Base-by-base conservation (phyloP, 2,888 invertebrate genomes). In the Melanchra persicariae region DNA sequence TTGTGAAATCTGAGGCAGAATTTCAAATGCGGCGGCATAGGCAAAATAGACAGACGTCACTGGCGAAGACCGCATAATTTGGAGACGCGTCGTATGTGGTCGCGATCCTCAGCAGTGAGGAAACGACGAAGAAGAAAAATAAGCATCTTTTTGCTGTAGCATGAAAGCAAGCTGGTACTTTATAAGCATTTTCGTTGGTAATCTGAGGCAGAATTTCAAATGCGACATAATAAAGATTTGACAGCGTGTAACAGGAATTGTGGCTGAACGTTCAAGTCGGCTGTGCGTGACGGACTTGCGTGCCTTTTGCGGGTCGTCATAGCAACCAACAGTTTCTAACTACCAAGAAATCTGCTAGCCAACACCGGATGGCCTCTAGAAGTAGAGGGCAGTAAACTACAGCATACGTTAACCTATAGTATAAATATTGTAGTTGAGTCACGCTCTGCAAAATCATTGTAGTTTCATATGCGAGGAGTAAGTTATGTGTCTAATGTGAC, bases 221-320 rank as follows among this genome's bases (percentile, higher is more conserved):
- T 72, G 61, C 57, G 51, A 70, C 68, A 70, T 64, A 71, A 75
- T 75, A 72, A 73, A 81, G 78, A 77, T 77, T 84, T 73, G 79
- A 79, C 77, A 78, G 74, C 67, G 84, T 77, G 71, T 80, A 83
- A 72, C 81, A 86, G 84, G 86, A 88, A 85, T 88, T 86, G 84
- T 82, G 74, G 67, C 61, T 76, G 73, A 61, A 59, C 66, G 70
- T 74, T 72, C 73, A 76, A 78, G 73, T 85, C 88, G 85, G 70
- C 87, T 85, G 89, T 83, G 91, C 91, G 90, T 93, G 91, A 92
- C 92, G 87, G 79, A 77, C 72, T 88, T 86, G 93, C 93, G 88
- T 92, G 91, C 86, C 76, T 87, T 75, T 77, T 87, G 82, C 68
- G 74, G 79, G 88, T 91, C 86, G 89, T 88, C 88, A 91, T 90